Base-by-base conservation (phyloP, 37 sponge, comb jelly and placozoan genomes). In the Bolinopsis microptera region DNA sequence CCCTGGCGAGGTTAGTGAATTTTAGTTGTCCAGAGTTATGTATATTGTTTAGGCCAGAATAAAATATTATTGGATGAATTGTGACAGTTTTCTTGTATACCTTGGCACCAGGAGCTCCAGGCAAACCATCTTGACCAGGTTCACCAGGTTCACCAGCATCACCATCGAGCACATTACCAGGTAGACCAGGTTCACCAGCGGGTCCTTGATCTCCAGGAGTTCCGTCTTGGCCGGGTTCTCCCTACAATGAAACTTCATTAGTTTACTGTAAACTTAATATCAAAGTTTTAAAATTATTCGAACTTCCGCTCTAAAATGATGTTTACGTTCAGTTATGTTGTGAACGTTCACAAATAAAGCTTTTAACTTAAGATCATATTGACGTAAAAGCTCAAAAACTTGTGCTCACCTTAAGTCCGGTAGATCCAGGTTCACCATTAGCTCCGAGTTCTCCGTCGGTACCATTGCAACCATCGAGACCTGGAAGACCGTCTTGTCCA, bases 71-170 rank as follows among this genome's bases (percentile, higher is more conserved):
- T 24, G 27, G 18, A 25, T 70, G 74, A 70, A 70, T 25, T 23
- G n/a, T n/a, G n/a, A n/a, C n/a, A n/a, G n/a, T n/a, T n/a, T n/a
- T n/a, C n/a, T n/a, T 28, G 28, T 70, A 9, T 28, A 25, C 74
- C 41, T 86, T 41, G 27, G 90, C 70, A 69, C 93, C 93, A 9
- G 93, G 37, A 30, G 24, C 22, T 3, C 93, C 93, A 30, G 72
- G 37, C 39, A 21, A 3, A 26, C 90, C 90, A 35, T 38, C 38
- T 28, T 9, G 27, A 21, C 90, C 90, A 21, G 8, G 37, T 34
- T 26, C 61, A 33, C 90, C 90, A n/a, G 90, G 90, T 27, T 86
- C 28, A n/a, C 90, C 90, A 5, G 37, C 39, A 28, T 8, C 38
- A 33, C 37, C 37, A 80, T 80, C 82, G 32, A 16, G 32, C 2